Evolutionary conservation across 2,888 invertebrate species (phyloP), one percentile per base, ranked within the genome.

Genomic region (Andricus quercusramuli): DNA sequence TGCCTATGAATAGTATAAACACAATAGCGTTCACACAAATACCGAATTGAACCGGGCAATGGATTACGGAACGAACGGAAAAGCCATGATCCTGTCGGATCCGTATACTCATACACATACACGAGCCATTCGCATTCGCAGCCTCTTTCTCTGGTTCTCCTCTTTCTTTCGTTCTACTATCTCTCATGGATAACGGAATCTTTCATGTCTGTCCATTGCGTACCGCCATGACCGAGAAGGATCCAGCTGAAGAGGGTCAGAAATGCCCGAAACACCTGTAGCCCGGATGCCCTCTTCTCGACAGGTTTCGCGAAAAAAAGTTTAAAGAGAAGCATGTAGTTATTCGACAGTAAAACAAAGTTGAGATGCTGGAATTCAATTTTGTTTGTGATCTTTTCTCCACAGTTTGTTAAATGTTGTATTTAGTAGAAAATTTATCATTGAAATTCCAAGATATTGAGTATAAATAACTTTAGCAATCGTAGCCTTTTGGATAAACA

Each of bases 111-210:
- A 22, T 17, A 51, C 11, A 62, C 3, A 62, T 25, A 62, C 25
- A 62, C 62, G 13, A 29, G 4, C 25, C 11, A 62, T 62, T 62
- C 62, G 25, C 11, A 62, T 15, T 74, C 74, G 51, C 70, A 74
- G 32, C 51, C 74, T 74, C 74, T 56, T 74, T 74, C 74, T 51
- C 82, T 76, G 79, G 83, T 83, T 80, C 81, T 77, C 84, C 79
- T 81, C 82, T 81, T 78, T 80, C 79, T 83, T 79, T 80, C 80
- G 83, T 82, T 82, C 83, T 79, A 82, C 82, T 82, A 81, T 83
- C 82, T 80, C 81, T 79, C 66, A 74, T 78, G 81, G 81, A 83
- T 84, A 84, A 84, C 84, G 84, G 84, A 84, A 84, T 79, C 84
- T 77, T 77, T 68, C 82, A 80, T n/a, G 76, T 29, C 51, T 74